Percentiles rank a stretch among this genome's conserved stretches.
phyloP scores from a whole-genome alignment of 2,113 vertebrate genomes.

The Morphnarchus princeps region DNA sequence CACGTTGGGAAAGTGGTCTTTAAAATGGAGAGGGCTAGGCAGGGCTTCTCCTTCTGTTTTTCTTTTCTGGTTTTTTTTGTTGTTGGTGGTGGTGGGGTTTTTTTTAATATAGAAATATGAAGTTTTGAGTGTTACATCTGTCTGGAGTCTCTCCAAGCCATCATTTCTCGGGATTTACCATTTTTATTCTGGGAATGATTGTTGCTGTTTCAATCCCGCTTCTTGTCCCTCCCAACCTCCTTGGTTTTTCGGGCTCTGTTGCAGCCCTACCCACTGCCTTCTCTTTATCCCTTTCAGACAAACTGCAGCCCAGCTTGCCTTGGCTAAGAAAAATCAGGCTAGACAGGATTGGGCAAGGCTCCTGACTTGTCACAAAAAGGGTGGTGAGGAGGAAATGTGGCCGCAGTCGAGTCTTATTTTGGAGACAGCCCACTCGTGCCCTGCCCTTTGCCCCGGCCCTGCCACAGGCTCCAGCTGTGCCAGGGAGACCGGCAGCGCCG shows the following conservation, averaged over 20 bases:
- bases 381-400: not conserved
- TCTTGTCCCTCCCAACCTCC: not conserved
- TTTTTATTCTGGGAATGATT: not conserved
- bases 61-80: not conserved
- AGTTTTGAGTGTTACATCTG: not conserved
- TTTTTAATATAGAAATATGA: not conserved
- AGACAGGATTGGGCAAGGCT: not conserved
- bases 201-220: not conserved
- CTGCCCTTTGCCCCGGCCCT: not conserved
- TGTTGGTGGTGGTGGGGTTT: no score
- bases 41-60: not conserved
- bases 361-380: not conserved
- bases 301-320: not conserved
- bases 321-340: not conserved
- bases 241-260: not conserved
- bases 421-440: not conserved
- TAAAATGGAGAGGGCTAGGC: not conserved
- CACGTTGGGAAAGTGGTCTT: not conserved
- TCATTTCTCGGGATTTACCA: not conserved
- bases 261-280: not conserved
- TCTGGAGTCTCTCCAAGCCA: not conserved
- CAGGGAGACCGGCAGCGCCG: accelerated
- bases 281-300: not conserved
- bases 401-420: not conserved
- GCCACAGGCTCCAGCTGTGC: not conserved